Base-by-base conservation (phyloP, 2,888 invertebrate genomes). In the Troides aeacus region DNA sequence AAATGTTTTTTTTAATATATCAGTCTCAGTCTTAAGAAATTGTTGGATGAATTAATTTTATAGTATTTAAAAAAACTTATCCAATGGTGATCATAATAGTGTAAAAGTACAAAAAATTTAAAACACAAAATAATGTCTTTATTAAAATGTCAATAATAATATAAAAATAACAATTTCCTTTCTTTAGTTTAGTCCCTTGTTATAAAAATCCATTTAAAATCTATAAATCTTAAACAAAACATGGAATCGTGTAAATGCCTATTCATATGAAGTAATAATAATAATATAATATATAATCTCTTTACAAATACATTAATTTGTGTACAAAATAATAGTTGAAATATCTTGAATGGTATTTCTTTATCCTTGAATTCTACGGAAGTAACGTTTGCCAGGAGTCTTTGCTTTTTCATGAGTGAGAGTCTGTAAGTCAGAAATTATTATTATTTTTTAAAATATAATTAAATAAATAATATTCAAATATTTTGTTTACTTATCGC, bases 361-460 rank as follows among this genome's bases (percentile, higher is more conserved):
- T 73, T 69, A 72, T 70, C 69, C 76, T 68, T 86, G 83, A 62
- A 92, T 75, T 76, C 93, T 87, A 71, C 93, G 93, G 77, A 94
- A 95, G 79, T 91, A 94, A 72, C 94, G 88, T 78, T 94, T 94
- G 15, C 90, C 94, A 72, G 93, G 84, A 66, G 81, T 84, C 46
- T 80, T 87, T 68, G 91, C 92, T 60, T 90, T 89, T 69, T 94
- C 94, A 75, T 94, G 94, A 46, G 91, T 92, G 74, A 94, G 87
- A 59, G 92, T 94, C 94, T 94, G 89, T 74, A 94, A 93, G 6
- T 4, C 6, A 4, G 23, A 58, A 23, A 23, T 12, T 23, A n/a
- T 58, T 15, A 23, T 15, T 50, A 50, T 17, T 53, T 53, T 53
- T 12, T 18, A 12, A 7, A 53, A 53, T 7, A 53, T 5, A 3